phyloP scores from a whole-genome alignment of 92 coral and sea anemone species.

The Parazoanthus atlanticus region DNA sequence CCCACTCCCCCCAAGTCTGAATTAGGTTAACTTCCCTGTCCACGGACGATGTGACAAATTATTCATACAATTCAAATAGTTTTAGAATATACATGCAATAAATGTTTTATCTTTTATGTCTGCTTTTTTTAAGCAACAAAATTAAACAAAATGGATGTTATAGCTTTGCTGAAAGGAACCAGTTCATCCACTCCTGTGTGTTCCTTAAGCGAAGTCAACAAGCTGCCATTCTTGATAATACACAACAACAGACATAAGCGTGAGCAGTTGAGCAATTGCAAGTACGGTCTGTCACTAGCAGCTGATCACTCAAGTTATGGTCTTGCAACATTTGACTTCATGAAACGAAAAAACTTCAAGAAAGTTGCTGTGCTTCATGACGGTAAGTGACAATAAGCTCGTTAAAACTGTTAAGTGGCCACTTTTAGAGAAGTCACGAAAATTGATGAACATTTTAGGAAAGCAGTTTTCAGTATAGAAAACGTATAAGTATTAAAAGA shows the following conservation, averaged over 20 bases:
- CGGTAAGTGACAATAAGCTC: not conserved
- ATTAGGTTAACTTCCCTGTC: too few species aligned
- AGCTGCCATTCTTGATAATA: not conserved
- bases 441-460: not conserved
- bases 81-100: too few species aligned
- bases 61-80: too few species aligned
- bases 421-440: too few species aligned
- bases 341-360: not conserved
- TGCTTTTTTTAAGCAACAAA: not conserved
- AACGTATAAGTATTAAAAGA: too few species aligned
- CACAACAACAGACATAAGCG: not conserved
- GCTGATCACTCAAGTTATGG: not conserved
- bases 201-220: constrained; percentile 1
- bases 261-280: not conserved
- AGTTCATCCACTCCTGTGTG: not conserved
- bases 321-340: not conserved
- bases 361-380: constrained; percentile 24
- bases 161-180: not conserved
- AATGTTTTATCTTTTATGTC: too few species aligned
- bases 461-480: not conserved
- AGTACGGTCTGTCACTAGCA: not conserved
- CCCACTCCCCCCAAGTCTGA: too few species aligned
- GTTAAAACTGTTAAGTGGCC: not conserved
- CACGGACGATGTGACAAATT: too few species aligned
- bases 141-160: not conserved